A percentile compares a stretch with the other conserved stretches of the same genome.
These are phyloP conservation scores for Pentamera pediparva DNA, from an alignment of 53 echinoderm and acorn worm genomes.

Conservation along the genomic window DNA sequence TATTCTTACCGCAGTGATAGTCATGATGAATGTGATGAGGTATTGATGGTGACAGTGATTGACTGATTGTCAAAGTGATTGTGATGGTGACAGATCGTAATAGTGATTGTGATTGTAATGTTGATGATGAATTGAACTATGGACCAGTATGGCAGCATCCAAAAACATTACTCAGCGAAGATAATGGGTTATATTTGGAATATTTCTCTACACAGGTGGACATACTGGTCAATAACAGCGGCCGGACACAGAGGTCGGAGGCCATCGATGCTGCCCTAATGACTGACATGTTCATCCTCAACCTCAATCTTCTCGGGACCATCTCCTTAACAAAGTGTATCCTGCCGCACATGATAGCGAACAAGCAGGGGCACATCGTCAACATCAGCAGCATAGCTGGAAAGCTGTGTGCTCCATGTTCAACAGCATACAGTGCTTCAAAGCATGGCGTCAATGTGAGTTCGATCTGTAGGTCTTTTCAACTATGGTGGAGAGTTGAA, in stretches of 20 bases:
- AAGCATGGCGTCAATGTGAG: slow-evolving; percentile 86
- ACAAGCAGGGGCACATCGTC: slow-evolving; percentile 70
- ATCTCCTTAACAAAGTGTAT: slow-evolving; percentile 75
- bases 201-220: slow-evolving; percentile 52
- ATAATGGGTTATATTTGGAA: too few species aligned
- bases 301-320: slow-evolving; percentile 62
- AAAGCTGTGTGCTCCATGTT: slow-evolving; percentile 45
- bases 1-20: neutral
- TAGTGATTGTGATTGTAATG: neutral
- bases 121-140: neutral
- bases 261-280: slow-evolving; percentile 51
- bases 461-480: neutral
- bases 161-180: too few species aligned
- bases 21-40: neutral
- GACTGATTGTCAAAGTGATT: neutral
- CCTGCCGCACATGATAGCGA: slow-evolving; percentile 63
- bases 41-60: too few species aligned
- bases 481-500: too few species aligned
- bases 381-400: slow-evolving; percentile 82
- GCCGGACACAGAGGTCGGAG: slow-evolving; percentile 61
- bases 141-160: neutral
- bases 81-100: neutral
- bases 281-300: slow-evolving; percentile 58
- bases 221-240: slow-evolving; percentile 83
- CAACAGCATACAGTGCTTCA: slow-evolving; percentile 67